Base-by-base conservation (phyloP, 2,113 vertebrate species). In the Chamaetylas fuelleborni region DNA sequence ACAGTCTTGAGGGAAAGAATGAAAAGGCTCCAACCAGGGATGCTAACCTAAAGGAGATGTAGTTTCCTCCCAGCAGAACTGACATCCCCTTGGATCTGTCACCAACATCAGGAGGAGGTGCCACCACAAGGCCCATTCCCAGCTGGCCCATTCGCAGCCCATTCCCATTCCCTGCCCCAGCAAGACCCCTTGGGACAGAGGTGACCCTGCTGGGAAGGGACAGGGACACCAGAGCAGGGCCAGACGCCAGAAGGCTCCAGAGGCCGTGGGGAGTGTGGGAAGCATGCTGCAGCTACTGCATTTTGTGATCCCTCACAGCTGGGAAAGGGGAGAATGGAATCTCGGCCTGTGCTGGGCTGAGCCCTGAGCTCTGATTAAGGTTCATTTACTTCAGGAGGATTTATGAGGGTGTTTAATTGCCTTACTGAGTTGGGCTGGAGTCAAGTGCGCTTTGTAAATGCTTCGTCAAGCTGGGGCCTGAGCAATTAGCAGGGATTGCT, bases 391-490 rank as follows among this genome's bases (percentile, higher is more conserved):
- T 66, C 58, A 69, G 85, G 85, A 95, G 94, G 92, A 94, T 96
- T 96, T 88, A 88, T 8, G 92, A 95, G 92, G 3, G 64, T 26
- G 8, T 92, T 94, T 97, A 95, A 88, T 93, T 95, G 94, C 92
- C 87, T 74, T 0, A 6, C 80, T 1, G 19, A 51, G 19, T 34
- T 66, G 86, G 92, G 94, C 65, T 26, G 50, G 82, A 94, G 71
- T 88, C 86, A 80, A 94, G 56, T 5, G 24, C 0, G 3, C 26
- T 72, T 72, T 83, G 58, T 40, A 65, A 92, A 65, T 0, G 64
- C 85, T 81, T 73, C 18, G 0, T 92, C 85, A 85, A 82, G 94
- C 85, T 53, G 88, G 57, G 90, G 56, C 76, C 88, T 73, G 92
- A 94, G 79, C 85, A 67, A 79, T 71, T 48, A 84, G 38, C 50